Base-by-base conservation (phyloP, 2,797 vertebrate genomes). In the Cercopithecus neglectus region DNA sequence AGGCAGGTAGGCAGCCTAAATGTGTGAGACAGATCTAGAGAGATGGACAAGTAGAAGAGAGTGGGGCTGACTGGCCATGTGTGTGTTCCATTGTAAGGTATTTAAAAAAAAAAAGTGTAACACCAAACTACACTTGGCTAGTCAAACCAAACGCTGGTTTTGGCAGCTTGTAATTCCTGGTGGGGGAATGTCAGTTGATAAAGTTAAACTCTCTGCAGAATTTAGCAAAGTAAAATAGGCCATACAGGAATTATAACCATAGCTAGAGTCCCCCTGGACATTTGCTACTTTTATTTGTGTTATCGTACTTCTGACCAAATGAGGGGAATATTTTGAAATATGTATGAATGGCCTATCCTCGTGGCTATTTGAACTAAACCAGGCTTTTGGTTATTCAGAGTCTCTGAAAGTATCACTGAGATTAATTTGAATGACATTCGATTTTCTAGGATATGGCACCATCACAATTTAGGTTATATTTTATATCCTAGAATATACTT, bases 401-500 rank as follows among this genome's bases (percentile, higher is more conserved):
- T 92, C 30, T 96, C 92, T 76, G 64, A 78, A 93, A 88, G 88
- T 16, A 61, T 48, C 48, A 41, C 24, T 93, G 70, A 92, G 64
- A 5, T 64, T 96, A 81, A 91, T 91, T 91, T 87, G 55, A 94
- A 93, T 87, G 67, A 14, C 5, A 46, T 86, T 89, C 64, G 74
- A 59, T 85, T 41, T 94, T 97, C 70, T 86, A 33, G 17, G 36
- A 53, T 89, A 79, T 41, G 79, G 11, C 85, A 22, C 44, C 90
- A 28, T 90, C 50, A 76, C 95, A 85, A 53, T 90, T 96, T 75
- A 84, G 55, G 61, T 76, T 61, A 6, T 83, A 67, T 90, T 81
- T 91, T 96, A 55, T 50, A 28, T 93, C 5, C 30, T 94, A 95
- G n/a, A 89, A 92, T 86, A 91, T 91, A 72, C 28, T 96, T 82